These are phyloP conservation scores for Dermatemys mawii DNA, from an alignment of 2,113 vertebrate species.

Conservation along the genomic window DNA sequence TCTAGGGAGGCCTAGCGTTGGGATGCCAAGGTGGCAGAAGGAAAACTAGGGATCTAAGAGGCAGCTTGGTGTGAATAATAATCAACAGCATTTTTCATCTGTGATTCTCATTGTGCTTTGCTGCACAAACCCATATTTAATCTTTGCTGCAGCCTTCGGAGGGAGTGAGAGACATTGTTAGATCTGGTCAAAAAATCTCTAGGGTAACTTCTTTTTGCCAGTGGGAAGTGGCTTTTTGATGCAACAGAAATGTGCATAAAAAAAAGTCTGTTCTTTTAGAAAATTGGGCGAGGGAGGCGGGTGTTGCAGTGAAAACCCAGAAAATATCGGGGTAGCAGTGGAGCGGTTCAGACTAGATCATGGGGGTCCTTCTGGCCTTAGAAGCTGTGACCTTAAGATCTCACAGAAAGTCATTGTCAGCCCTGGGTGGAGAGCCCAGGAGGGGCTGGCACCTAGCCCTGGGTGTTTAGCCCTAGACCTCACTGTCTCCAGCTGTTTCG, in stretches of 20 bases:
- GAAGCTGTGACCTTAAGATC: no score
- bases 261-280: neutral
- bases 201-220: neutral
- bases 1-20: neutral
- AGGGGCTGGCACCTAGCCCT: neutral
- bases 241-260: neutral
- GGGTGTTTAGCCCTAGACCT: neutral
- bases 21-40: neutral
- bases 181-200: neutral
- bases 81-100: neutral
- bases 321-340: neutral
- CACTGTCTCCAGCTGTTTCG: no score
- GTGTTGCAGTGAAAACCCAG: neutral
- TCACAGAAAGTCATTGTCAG: no score
- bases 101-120: fast-evolving
- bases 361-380: no score
- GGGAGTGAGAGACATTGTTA: neutral
- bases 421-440: neutral
- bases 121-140: neutral
- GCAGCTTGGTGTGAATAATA: neutral
- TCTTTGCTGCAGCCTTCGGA: neutral
- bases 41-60: neutral
- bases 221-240: neutral
- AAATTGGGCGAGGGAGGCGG: neutral
- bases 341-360: no score